Conservation (phyloP, 2,797 vertebrate genomes). For the Rhodeus uyekii region DNA sequence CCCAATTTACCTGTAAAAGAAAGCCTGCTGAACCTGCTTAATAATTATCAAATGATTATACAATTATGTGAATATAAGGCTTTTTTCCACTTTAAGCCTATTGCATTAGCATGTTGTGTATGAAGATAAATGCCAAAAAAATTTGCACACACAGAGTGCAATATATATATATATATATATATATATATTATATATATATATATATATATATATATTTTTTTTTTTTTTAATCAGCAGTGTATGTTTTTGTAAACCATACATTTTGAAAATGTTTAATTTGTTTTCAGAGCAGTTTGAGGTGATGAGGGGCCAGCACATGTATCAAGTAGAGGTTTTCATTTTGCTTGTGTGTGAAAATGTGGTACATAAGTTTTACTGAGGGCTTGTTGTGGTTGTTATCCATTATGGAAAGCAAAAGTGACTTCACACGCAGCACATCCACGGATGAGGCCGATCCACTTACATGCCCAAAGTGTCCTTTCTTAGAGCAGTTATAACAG, state of each 20-base stretch:
- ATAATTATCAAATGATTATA: no score
- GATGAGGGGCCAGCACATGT: not conserved
- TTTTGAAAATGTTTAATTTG: not conserved
- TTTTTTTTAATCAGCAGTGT: not conserved
- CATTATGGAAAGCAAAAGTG: not conserved
- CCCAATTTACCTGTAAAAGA: no score
- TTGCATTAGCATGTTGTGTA: not conserved
- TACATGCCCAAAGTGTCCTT: conserved; percentile 78
- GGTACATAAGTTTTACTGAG: not conserved
- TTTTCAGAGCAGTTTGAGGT: not conserved
- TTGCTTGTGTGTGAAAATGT: not conserved
- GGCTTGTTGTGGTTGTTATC: not conserved
- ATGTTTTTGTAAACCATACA: not conserved
- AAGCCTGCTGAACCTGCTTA: no score
- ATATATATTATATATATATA: no score
- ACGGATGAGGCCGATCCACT: conserved; percentile 51
- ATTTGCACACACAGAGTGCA: not conserved
- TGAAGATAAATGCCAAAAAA: not conserved
- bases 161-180: no score
- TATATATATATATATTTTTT: no score
- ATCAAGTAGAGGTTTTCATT: not conserved
- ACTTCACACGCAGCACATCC: not conserved
- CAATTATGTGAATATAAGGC: no score
- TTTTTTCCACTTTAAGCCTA: no score
- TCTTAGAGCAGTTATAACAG: conserved; percentile 79